These are phyloP conservation scores for Drosophila kohkoa DNA, from an alignment of 1,140 invertebrate genomes.

Conservation along the genomic window DNA sequence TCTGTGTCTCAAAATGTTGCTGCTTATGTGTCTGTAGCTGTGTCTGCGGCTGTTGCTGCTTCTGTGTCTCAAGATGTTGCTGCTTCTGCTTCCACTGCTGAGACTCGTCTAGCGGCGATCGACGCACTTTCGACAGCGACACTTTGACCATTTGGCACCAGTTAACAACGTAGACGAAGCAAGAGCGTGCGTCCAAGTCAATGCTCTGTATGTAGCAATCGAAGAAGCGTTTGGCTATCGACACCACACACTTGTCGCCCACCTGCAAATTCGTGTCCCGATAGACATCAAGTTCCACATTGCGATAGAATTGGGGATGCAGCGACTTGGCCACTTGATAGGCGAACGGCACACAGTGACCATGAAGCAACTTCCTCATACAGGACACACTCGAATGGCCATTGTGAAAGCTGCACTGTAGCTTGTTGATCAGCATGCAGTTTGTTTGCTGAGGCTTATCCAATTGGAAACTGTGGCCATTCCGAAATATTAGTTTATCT, in stretches of 20 bases:
- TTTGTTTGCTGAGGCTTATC: conserved; percentile 69
- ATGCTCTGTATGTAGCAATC: conserved; percentile 92
- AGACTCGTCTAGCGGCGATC: neutral
- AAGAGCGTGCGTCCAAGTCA: conserved; percentile 87
- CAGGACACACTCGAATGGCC: conserved; percentile 45
- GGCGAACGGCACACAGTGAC: conserved; percentile 91
- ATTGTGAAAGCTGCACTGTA: conserved; percentile 81
- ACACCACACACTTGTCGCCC: conserved; percentile 91
- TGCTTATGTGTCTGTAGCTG: no score
- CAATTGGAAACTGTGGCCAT: conserved; percentile 84
- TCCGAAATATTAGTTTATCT: conserved; percentile 78
- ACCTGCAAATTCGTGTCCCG: conserved; percentile 89
- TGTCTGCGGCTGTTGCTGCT: no score
- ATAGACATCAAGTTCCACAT: conserved; percentile 95
- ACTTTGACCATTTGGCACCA: conserved; percentile 87
- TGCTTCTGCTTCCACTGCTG: neutral
- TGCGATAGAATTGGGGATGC: conserved; percentile 93
- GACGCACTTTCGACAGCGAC: conserved; percentile 12
- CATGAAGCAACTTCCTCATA: conserved; percentile 49
- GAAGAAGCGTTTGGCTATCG: conserved; percentile 82
- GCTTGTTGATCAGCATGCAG: conserved; percentile 71
- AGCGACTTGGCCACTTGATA: conserved; percentile 95
- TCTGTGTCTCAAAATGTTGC: no score
- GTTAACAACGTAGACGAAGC: conserved; percentile 91
- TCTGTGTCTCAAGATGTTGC: no score